phyloP scores from a whole-genome alignment of 2,888 invertebrate genomes.

The Stramonita haemastoma region DNA sequence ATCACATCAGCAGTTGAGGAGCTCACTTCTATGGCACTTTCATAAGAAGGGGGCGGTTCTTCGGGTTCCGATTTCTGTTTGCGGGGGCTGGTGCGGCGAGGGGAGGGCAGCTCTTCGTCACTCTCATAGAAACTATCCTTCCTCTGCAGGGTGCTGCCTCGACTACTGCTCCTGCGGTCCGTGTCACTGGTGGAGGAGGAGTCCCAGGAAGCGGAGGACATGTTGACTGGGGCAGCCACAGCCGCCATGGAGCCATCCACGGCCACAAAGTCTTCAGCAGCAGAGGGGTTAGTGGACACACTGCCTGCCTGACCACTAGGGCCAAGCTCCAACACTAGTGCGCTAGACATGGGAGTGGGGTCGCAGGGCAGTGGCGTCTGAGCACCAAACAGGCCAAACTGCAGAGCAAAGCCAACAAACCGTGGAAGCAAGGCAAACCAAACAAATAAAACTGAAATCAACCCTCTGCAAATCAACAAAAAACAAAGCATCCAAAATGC shows the following conservation, averaged over 20 bases:
- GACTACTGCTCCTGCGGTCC: conserved; percentile 26
- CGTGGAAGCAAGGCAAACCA: conserved; percentile 20
- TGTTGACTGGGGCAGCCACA: neutral
- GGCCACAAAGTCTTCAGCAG: conserved; percentile 17
- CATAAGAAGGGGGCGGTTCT: conserved; percentile 46
- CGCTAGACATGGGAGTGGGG: conserved; percentile 35
- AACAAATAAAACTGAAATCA: conserved; percentile 13
- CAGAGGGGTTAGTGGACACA: neutral
- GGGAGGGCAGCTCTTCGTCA: conserved; percentile 59
- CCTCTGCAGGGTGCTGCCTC: conserved; percentile 46
- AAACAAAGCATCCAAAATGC: conserved; percentile 17
- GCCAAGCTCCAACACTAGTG: conserved; percentile 37
- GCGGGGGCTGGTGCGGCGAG: conserved; percentile 43
- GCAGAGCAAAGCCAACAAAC: conserved; percentile 34
- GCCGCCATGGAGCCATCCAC: neutral
- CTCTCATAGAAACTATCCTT: conserved; percentile 72
- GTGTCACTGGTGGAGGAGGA: conserved; percentile 50
- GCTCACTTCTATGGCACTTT: conserved; percentile 33
- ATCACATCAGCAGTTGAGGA: conserved; percentile 9
- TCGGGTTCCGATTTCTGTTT: conserved; percentile 39
- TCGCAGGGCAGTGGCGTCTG: conserved; percentile 38
- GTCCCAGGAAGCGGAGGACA: conserved; percentile 40
- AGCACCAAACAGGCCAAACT: conserved; percentile 39
- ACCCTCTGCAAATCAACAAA: conserved; percentile 3
- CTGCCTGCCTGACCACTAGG: neutral